These are phyloP conservation scores for Drosophila sordidula DNA, from an alignment of 2,888 invertebrate species.

Conservation along the genomic window DNA sequence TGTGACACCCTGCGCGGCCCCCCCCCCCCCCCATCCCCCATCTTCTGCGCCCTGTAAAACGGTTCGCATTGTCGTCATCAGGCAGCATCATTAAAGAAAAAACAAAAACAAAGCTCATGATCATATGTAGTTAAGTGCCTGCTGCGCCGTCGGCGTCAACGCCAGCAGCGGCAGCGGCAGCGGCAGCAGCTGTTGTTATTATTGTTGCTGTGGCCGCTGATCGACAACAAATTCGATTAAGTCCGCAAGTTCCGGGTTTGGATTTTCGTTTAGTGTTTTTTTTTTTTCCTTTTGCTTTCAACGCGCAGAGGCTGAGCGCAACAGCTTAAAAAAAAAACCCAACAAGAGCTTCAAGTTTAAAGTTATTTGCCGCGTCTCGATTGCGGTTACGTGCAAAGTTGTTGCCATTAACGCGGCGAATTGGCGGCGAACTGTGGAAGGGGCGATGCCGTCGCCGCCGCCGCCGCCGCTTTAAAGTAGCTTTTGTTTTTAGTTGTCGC, in stretches of 20 bases:
- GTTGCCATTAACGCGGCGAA: conserved; percentile 35
- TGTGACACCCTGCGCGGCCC: no score
- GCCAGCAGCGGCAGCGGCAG: conserved; percentile 32
- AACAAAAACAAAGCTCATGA: conserved; percentile 24
- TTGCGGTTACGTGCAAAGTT: conserved; percentile 62
- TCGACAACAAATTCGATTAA: conserved; percentile 80
- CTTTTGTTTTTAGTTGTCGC: conserved; percentile 20
- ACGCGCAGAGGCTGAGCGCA: conserved; percentile 19
- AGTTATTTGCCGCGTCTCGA: conserved; percentile 49
- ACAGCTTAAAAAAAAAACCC: conserved; percentile 2
- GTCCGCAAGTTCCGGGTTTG: conserved; percentile 76
- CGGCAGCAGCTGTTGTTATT: conserved; percentile 32
- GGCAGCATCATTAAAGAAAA: conserved; percentile 53
- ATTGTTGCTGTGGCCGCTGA: conserved; percentile 53
- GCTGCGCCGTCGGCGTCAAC: conserved; percentile 45
- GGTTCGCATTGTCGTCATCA: conserved; percentile 43
- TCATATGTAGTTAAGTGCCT: conserved; percentile 45
- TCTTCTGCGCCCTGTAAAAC: conserved; percentile 23
- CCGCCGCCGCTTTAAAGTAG: conserved; percentile 7
- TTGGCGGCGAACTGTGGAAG: conserved; percentile 5
- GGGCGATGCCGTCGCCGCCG: neutral
- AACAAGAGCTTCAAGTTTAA: conserved; percentile 47
- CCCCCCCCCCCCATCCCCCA: neutral
- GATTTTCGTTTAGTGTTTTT: conserved; percentile 65
- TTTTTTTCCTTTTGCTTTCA: conserved; percentile 46